Evolutionary conservation across 2,888 invertebrate species (phyloP).

Genomic region (Pemphredon lugubris): DNA sequence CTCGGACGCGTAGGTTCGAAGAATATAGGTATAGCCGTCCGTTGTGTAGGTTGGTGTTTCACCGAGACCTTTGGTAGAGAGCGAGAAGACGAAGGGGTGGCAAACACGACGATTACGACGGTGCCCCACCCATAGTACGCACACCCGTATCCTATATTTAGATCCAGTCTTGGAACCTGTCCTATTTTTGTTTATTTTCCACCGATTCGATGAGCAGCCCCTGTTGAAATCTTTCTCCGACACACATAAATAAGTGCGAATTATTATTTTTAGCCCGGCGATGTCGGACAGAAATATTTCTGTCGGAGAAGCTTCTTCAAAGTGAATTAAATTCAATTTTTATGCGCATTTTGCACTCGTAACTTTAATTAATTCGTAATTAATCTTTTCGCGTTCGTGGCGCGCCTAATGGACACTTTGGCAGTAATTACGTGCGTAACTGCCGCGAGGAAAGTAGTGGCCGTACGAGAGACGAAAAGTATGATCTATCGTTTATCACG

Average conservation of each 20-base stretch:
- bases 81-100: slow-evolving; percentile 48
- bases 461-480: too few relatives aligned
- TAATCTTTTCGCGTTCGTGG: too few relatives aligned
- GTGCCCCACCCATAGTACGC: slow-evolving; percentile 56
- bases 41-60: slow-evolving; percentile 30
- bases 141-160: slow-evolving; percentile 73
- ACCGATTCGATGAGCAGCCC: slow-evolving; percentile 33
- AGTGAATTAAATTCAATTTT: too few relatives aligned
- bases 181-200: slow-evolving; percentile 73
- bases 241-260: not conserved
- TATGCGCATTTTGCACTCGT: too few relatives aligned
- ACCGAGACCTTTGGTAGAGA: slow-evolving; percentile 23
- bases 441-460: too few relatives aligned
- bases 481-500: too few relatives aligned
- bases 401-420: too few relatives aligned
- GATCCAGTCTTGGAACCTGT: slow-evolving; percentile 72
- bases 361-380: too few relatives aligned
- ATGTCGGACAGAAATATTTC: too few relatives aligned
- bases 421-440: too few relatives aligned
- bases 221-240: slow-evolving; percentile 21
- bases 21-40: slow-evolving; percentile 2
- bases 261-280: slow-evolving; percentile 9
- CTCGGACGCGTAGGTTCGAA: slow-evolving; percentile 26
- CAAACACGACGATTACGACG: slow-evolving; percentile 53
- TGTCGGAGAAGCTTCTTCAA: too few relatives aligned